phyloP scores from a whole-genome alignment of 2,113 vertebrate species.

The Desmodus rotundus region DNA sequence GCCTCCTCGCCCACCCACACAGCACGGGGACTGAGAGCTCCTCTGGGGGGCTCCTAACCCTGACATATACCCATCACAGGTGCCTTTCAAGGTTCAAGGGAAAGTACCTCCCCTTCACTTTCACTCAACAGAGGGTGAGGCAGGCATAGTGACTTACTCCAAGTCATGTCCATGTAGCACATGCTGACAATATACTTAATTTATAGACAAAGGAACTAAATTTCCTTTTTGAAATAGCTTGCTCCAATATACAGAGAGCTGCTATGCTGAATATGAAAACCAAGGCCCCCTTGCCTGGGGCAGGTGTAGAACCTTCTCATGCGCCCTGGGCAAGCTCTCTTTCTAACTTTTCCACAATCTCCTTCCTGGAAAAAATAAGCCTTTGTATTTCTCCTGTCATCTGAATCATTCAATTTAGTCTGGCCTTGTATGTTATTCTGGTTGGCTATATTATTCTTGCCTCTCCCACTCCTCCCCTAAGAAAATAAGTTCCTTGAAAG shows the following conservation, averaged over 20 bases:
- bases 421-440: background rate
- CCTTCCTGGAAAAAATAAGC: background rate
- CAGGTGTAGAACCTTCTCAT: background rate
- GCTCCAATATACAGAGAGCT: background rate
- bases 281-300: background rate
- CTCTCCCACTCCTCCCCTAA: background rate
- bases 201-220: background rate
- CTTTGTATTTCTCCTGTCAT: background rate
- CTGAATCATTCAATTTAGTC: background rate
- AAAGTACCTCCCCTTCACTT: background rate
- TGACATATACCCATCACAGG: background rate
- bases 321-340: background rate
- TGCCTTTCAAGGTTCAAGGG: background rate
- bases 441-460: background rate
- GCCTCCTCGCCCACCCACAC: background rate
- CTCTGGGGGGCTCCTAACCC: background rate
- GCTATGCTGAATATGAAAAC: background rate
- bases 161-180: background rate
- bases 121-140: background rate
- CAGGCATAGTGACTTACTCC: background rate
- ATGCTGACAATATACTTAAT: background rate
- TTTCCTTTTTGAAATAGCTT: background rate
- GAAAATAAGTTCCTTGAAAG: background rate
- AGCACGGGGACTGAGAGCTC: background rate
- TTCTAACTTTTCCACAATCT: background rate